Evolutionary conservation across 1,140 invertebrate genomes (phyloP).

Genomic region (Mercenaria mercenaria): DNA sequence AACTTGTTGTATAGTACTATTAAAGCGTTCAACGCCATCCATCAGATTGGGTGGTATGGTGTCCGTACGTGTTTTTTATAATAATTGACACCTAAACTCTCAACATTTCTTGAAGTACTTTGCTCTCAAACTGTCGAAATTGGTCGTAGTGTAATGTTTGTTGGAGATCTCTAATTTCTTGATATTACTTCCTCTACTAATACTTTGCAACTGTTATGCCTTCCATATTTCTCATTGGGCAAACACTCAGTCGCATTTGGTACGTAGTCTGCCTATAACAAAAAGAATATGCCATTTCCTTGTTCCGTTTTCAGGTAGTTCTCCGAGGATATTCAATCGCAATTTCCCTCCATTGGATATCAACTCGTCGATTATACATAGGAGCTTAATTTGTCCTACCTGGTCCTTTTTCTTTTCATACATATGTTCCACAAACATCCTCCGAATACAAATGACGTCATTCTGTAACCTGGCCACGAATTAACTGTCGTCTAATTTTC

Average conservation of each 20-base stretch:
- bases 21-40: slow-evolving; percentile 73
- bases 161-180: slow-evolving; percentile 61
- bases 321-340: slow-evolving; percentile 67
- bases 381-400: slow-evolving; percentile 52
- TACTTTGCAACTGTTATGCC: slow-evolving; percentile 61
- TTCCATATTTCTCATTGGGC: slow-evolving; percentile 60
- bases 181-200: slow-evolving; percentile 63
- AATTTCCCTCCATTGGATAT: slow-evolving; percentile 61
- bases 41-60: slow-evolving; percentile 71
- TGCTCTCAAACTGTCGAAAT: slow-evolving; percentile 63
- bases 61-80: slow-evolving; percentile 69
- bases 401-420: slow-evolving; percentile 39
- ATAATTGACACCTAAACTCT: slow-evolving; percentile 61
- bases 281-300: slow-evolving; percentile 60
- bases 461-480: background rate
- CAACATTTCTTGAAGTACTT: slow-evolving; percentile 65
- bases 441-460: background rate
- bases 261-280: slow-evolving; percentile 57
- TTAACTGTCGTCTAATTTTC: background rate
- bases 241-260: slow-evolving; percentile 69
- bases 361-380: slow-evolving; percentile 19
- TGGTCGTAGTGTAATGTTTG: slow-evolving; percentile 65
- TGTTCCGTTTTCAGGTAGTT: slow-evolving; percentile 26
- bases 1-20: slow-evolving; percentile 63
- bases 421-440: background rate